A percentile compares a stretch with the other conserved stretches of the same genome.
Evolutionary conservation across 2,797 vertebrate species (phyloP).

Genomic region (Distichodus sexfasciatus): DNA sequence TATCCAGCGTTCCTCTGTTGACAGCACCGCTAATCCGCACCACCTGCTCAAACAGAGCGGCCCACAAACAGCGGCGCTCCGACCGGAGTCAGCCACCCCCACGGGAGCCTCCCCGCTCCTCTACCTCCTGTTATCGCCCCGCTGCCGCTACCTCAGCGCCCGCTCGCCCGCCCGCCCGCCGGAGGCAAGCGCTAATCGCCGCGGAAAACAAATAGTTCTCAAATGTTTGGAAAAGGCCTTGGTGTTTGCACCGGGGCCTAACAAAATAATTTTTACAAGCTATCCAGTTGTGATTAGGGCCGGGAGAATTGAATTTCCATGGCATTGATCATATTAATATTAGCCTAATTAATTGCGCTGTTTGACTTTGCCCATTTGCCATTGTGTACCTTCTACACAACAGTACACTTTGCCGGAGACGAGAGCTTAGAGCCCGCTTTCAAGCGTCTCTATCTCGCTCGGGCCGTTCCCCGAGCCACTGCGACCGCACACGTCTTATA

Average conservation of each 20-base stretch:
- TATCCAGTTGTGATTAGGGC: slow-evolving; percentile 84
- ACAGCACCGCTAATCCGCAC: slow-evolving; percentile 97
- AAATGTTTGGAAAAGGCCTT: slow-evolving; percentile 81
- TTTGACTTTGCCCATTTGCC: slow-evolving; percentile 76
- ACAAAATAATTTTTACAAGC: slow-evolving; percentile 87
- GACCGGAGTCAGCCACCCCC: slow-evolving; percentile 64
- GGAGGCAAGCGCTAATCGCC: slow-evolving; percentile 71
- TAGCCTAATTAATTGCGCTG: slow-evolving; percentile 85
- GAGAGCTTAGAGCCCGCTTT: slow-evolving; percentile 64
- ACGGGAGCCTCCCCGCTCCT: slow-evolving; percentile 67
- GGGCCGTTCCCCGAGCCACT: slow-evolving; percentile 67
- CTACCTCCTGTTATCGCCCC: slow-evolving; percentile 73
- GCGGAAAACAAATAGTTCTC: slow-evolving; percentile 80
- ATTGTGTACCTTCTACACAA: slow-evolving; percentile 78
- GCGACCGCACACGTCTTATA: slow-evolving; percentile 77
- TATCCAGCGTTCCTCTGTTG: slow-evolving; percentile 92
- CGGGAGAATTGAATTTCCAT: slow-evolving; percentile 82
- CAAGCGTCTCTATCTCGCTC: slow-evolving; percentile 69
- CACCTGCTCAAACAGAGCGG: slow-evolving; percentile 93
- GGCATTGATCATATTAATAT: slow-evolving; percentile 86
- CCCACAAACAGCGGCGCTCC: slow-evolving; percentile 67
- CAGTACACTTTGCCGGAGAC: slow-evolving; percentile 72
- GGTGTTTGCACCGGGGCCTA: slow-evolving; percentile 82
- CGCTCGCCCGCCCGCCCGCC: slow-evolving; percentile 55
- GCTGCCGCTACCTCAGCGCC: slow-evolving; percentile 62